phyloP scores from a whole-genome alignment of 2,797 vertebrate species.

The Antennarius maculatus region DNA sequence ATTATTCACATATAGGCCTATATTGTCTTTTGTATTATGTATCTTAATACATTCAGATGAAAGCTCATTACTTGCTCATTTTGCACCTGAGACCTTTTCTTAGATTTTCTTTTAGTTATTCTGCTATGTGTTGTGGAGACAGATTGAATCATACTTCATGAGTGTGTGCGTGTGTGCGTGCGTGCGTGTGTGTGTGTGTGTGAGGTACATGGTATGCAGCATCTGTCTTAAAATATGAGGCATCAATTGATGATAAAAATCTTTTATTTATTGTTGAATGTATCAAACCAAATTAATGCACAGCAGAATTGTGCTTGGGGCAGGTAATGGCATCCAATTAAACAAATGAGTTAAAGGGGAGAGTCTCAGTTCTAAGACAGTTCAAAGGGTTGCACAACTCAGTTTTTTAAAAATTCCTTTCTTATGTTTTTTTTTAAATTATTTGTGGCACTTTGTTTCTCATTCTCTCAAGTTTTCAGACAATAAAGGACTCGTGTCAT shows the following conservation, averaged over 20 bases:
- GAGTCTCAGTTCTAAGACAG: slow-evolving; percentile 50
- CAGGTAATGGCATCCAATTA: slow-evolving; percentile 73
- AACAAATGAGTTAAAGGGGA: slow-evolving; percentile 69
- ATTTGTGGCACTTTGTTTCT: slow-evolving; percentile 41
- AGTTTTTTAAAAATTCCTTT: too few species aligned
- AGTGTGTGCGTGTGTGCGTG: too few species aligned
- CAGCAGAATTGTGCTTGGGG: slow-evolving; percentile 79
- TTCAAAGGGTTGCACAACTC: slow-evolving; percentile 68
- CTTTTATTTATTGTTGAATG: slow-evolving; percentile 68
- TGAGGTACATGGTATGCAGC: neutral
- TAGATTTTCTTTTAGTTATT: neutral
- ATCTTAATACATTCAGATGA: too few species aligned
- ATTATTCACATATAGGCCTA: too few species aligned
- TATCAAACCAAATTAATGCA: slow-evolving; percentile 78
- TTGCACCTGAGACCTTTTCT: too few species aligned
- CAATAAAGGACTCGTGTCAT: slow-evolving; percentile 75
- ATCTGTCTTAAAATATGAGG: slow-evolving; percentile 1
- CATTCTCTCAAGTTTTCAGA: slow-evolving; percentile 79
- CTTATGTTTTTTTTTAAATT: slow-evolving; percentile 37
- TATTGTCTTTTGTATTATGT: too few species aligned
- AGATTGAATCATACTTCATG: neutral
- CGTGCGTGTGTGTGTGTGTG: too few species aligned
- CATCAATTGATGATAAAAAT: slow-evolving; percentile 43
- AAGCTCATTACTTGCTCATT: too few species aligned
- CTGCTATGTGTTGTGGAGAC: neutral